Evolutionary conservation across 2,888 invertebrate genomes (phyloP), one percentile per base, ranked within the genome.

Genomic region (Sclerodermus sp.): DNA sequence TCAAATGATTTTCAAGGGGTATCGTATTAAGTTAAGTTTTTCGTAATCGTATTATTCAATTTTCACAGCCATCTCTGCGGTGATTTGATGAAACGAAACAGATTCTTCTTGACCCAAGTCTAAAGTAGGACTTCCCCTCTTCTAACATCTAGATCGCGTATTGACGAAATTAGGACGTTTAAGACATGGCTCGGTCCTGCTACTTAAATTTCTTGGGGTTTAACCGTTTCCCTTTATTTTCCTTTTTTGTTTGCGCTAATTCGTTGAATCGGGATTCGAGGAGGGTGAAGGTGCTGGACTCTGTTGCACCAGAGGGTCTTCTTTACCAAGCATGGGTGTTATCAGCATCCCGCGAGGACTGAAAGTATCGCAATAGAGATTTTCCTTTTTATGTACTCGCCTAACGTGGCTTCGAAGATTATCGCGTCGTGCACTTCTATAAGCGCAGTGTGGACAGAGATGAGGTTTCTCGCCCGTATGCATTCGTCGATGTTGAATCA

Each of bases 391-490:
- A 70, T 83, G 83, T 49, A 83, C 82, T 34, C 83, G 72, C 18
- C 83, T 77, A 8, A 83, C 83, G 67, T 83, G 83, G 40, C 82
- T 82, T 30, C 83, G 78, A 39, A 83, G 71, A 70, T 83, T 83
- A 72, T 83, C 83, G 45, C 83, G 77, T 40, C 83, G 76, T 1
- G 83, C 82, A 34, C 82, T 82, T 44, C 83, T 77, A 60, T 83
- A 83, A n/a, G 79, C 77, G 65, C 83, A 83, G 58, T 81, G 82
- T 9, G 83, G 83, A 64, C 83, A 83, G 10, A 83, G 73, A 63
- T 83, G 82, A 1, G 83, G 82, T 51, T 82, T 82, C 58, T 83
- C 83, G 4, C 82, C 82, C 32, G 83, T 83, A 60, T 83, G 83
- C 82, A 82, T 83, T 51, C 83, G 74, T 45, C 82, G 77, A 66